Base-by-base conservation (phyloP, 2,888 invertebrate species). In the Pristionchus exspectatus region DNA sequence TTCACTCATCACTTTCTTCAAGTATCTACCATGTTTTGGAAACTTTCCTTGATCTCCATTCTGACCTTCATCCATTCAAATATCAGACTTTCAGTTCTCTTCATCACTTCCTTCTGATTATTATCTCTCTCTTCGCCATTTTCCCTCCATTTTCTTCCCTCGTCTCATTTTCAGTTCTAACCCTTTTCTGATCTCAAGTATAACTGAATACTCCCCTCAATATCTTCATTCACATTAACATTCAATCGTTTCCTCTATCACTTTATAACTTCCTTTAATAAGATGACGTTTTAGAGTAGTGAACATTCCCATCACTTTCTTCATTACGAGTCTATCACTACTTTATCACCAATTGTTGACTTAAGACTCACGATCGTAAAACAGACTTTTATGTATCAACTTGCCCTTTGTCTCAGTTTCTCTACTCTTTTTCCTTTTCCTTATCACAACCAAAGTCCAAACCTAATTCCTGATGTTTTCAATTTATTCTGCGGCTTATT, bases 321-420 rank as follows among this genome's bases (percentile, higher is more conserved):
- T 81, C 54, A 81, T 81, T n/a, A 81, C 81, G 27, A 54, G 81
- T 50, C 81, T 81, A 81, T 81, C 81, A 81, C 81, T 81, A 81
- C 50, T 81, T 81, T 81, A 81, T 81, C 81, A 81, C 81, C 81
- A 44, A 81, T 81, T 81, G 81, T 81, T 81, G 27, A 27, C 27
- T 50, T 81, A 81, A 44, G 44, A 50, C 50, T 44, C 14, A 44
- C 24, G n/a, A 44, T 54, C n/a, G 18, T 81, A 54, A 81, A 81
- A 81, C n/a, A 10, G 16, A n/a, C 44, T 81, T 81, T 72, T 50
- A 81, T 81, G 81, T n/a, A 77, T 44, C 27, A 24, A 54, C n/a
- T 54, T 16, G 14, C 50, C 50, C 81, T 54, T 50, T 81, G 81
- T 50, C 81, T 81, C 54, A 50, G 14, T 54, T 54, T n/a, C 81